Conservation (phyloP, 2,888 invertebrate species). For the Brachynemurus nebulosus region DNA sequence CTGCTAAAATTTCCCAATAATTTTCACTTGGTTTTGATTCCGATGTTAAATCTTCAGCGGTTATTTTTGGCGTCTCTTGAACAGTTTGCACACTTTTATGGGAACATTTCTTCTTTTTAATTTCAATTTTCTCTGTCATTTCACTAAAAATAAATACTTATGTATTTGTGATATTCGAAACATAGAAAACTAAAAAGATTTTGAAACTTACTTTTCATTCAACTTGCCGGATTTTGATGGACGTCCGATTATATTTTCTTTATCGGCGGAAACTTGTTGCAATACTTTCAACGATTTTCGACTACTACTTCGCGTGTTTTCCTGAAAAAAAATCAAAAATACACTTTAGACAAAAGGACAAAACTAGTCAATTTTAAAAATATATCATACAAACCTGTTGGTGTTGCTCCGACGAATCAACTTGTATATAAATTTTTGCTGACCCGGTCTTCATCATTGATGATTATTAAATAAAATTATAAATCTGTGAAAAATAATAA, state of each 20-base stretch:
- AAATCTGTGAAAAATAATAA: no score
- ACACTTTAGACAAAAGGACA: neutral
- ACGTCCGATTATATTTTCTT: constrained; percentile 64
- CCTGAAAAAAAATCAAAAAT: constrained; percentile 1
- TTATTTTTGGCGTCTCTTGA: constrained; percentile 35
- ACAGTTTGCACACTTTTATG: constrained; percentile 50
- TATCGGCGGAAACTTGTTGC: constrained; percentile 34
- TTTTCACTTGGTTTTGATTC: constrained; percentile 52
- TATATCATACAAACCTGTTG: constrained; percentile 23
- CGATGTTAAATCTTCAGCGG: constrained; percentile 54
- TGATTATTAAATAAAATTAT: no score
- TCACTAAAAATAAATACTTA: constrained; percentile 23
- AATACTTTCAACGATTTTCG: neutral
- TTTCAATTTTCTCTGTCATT: constrained; percentile 28
- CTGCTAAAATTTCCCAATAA: constrained; percentile 65
- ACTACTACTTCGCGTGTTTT: neutral
- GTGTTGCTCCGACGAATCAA: constrained; percentile 24
- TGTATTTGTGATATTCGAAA: neutral
- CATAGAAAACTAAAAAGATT: neutral
- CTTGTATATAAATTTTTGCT: constrained; percentile 24
- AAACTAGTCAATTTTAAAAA: neutral
- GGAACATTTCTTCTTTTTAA: constrained; percentile 34
- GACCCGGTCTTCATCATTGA: constrained; percentile 27
- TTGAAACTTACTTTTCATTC: constrained; percentile 33
- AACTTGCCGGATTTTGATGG: constrained; percentile 35